Conservation (phyloP, 2,113 vertebrate genomes). For the Isurus oxyrinchus region DNA sequence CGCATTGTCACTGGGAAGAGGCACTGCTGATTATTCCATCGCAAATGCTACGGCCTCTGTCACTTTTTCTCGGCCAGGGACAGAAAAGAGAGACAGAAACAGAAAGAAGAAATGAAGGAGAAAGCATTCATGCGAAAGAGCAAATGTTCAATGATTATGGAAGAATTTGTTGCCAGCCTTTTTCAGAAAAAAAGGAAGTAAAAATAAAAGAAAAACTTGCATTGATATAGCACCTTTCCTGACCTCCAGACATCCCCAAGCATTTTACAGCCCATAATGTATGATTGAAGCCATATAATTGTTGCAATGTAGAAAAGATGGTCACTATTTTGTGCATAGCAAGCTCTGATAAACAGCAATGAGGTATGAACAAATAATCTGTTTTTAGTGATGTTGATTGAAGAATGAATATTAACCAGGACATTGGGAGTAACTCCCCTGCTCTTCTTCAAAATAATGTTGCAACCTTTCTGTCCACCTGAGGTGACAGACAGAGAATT, state of each 20-base stretch:
- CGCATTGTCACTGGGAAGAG: neutral
- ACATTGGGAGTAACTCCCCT: neutral
- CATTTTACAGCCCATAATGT: neutral
- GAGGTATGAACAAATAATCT: neutral
- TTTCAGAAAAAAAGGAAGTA: neutral
- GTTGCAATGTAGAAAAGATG: neutral
- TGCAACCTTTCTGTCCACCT: neutral
- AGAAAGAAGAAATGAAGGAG: neutral
- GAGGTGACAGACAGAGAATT: neutral
- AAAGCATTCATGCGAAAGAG: neutral
- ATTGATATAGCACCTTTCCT: neutral
- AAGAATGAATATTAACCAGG: neutral
- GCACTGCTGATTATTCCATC: neutral
- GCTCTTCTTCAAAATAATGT: neutral
- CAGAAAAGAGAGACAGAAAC: neutral
- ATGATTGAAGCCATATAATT: neutral
- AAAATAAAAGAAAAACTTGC: neutral
- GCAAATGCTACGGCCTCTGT: neutral
- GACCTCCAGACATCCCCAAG: too few species aligned
- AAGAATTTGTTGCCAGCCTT: neutral
- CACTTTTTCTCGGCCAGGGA: neutral
- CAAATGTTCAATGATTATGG: neutral
- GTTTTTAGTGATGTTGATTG: neutral
- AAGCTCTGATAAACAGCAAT: neutral
- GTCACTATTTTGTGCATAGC: neutral